Evolutionary conservation across 2,888 invertebrate genomes (phyloP).

Genomic region (Lottia scabra): DNA sequence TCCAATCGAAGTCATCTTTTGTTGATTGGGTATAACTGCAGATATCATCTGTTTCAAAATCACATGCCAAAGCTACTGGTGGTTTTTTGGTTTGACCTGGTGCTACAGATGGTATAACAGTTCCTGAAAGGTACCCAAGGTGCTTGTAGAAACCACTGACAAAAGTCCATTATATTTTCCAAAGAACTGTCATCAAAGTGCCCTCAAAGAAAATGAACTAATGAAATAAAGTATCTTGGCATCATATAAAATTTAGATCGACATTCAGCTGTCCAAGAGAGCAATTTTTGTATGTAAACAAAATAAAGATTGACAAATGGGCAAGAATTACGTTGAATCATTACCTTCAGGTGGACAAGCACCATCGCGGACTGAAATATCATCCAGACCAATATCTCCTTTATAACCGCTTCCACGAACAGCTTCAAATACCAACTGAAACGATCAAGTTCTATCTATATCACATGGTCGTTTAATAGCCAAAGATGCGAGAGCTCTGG

Average conservation of each 20-base stretch:
- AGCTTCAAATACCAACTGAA: conserved; percentile 47
- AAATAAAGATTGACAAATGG: no score
- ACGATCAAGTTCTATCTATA: neutral
- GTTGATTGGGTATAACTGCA: conserved; percentile 58
- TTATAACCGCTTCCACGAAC: conserved; percentile 36
- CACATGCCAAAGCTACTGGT: conserved; percentile 35
- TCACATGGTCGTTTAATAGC: no score
- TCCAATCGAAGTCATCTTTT: conserved; percentile 53
- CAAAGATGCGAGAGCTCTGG: no score
- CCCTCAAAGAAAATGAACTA: no score
- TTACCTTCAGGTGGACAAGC: conserved; percentile 40
- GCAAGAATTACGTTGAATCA: no score
- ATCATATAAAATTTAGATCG: no score
- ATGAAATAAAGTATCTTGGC: no score
- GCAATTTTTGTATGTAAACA: no score
- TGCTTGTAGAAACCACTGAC: no score
- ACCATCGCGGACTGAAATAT: conserved; percentile 35
- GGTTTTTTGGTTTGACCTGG: conserved; percentile 15
- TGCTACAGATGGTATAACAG: conserved; percentile 8
- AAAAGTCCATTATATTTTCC: no score
- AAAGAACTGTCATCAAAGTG: no score
- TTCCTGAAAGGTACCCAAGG: neutral
- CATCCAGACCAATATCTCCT: conserved; percentile 53
- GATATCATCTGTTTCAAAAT: conserved; percentile 48
- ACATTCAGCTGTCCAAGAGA: no score